phyloP scores from a whole-genome alignment of 1,140 invertebrate genomes.

The Diabrotica virgifera region DNA sequence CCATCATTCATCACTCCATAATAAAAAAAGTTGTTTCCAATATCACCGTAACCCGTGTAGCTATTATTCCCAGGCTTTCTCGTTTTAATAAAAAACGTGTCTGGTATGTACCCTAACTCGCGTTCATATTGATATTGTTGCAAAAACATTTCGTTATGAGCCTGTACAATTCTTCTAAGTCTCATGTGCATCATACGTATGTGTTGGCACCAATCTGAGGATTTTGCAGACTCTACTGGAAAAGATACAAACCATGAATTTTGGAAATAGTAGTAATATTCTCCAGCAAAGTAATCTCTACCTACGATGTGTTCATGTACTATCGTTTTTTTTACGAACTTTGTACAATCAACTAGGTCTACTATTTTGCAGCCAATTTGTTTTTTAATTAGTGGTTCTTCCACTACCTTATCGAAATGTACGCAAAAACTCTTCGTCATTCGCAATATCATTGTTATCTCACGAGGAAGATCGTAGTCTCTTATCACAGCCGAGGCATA shows the following conservation, averaged over 20 bases:
- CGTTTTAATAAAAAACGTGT: constrained; percentile 6
- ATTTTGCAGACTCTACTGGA: constrained; percentile 24
- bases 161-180: constrained; percentile 36
- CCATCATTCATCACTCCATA: constrained; percentile 42
- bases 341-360: constrained; percentile 38
- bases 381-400: constrained; percentile 30
- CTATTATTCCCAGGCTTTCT: constrained; percentile 33
- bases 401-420: constrained; percentile 39
- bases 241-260: constrained; percentile 39
- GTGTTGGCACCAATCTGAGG: constrained; percentile 30
- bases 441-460: constrained; percentile 34
- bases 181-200: constrained; percentile 41
- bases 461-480: constrained; percentile 32
- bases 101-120: constrained; percentile 27
- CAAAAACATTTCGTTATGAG: constrained; percentile 39
- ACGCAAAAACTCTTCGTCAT: constrained; percentile 39
- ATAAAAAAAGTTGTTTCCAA: constrained; percentile 35
- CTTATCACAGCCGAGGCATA: constrained; percentile 34
- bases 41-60: constrained; percentile 41
- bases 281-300: constrained; percentile 19
- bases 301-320: constrained; percentile 23
- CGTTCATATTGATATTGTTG: constrained; percentile 36
- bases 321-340: constrained; percentile 25
- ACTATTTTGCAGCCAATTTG: constrained; percentile 38
- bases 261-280: constrained; percentile 37